Evolutionary conservation across 2,797 vertebrate species (phyloP), one percentile per base, ranked within the genome.

Genomic region (Lemur catta): DNA sequence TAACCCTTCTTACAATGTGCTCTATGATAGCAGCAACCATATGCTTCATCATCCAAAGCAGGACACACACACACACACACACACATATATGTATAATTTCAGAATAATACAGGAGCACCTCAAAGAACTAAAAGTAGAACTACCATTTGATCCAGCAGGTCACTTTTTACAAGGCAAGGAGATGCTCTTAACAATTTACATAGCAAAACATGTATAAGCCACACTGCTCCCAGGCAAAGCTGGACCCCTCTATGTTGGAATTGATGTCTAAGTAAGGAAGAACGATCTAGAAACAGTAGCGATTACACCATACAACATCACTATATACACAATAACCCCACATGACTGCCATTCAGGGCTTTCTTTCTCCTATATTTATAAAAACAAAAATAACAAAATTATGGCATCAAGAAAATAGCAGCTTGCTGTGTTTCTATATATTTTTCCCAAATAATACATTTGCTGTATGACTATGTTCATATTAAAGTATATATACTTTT

Each of bases 401-500:
- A 90, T 41, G 18, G 17, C 71, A 84, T 74, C 59, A 75, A 71
- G n/a, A 96, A 97, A 93, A 94, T 91, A 81, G 89, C 7, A 95
- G 52, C 15, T 87, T 87, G 57, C 30, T 91, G 24, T 69, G 57
- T 41, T 84, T 71, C 46, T 84, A 12, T 18, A 80, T 43, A 91
- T 78, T 81, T 89, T 78, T n/a, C 52, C 61, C 24, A 75, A 94
- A 20, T 84, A 89, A 97, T 93, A 55, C 22, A 91, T 43, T 82
- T 96, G n/a, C 78, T 75, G 1, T 86, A 55, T 38, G 43, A 52
- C 41, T 84, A 35, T 71, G 14, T 55, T 91, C 85, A 82, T 65
- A 61, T 22, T 88, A 92, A 88, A 90, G 33, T 10, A 61, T 10
- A 67, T 75, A 52, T 84, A 87, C 13, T 89, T 95, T 95, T 88